Base-by-base conservation (phyloP, 2,113 vertebrate species). In the Nematolebias whitei region DNA sequence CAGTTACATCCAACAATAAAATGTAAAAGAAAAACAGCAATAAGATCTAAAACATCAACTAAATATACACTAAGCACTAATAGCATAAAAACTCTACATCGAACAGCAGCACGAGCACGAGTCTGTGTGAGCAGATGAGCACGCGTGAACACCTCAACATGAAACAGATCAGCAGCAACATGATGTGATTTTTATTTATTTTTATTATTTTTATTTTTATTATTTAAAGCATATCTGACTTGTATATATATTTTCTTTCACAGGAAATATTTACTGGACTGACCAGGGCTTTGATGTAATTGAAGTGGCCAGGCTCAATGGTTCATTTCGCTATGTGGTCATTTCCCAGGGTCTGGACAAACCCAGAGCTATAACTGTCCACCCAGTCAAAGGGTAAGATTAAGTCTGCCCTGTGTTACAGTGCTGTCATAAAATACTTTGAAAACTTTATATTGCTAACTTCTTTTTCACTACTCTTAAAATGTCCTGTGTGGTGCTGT, bases 181-280 rank as follows among this genome's bases (percentile, higher is more conserved):
- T n/a, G n/a, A n/a, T n/a, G n/a, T n/a, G n/a, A n/a, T n/a, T n/a
- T n/a, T n/a, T n/a, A n/a, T n/a, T n/a, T n/a, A n/a, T n/a, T n/a
- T n/a, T n/a, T n/a, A n/a, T n/a, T n/a, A n/a, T n/a, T n/a, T n/a
- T n/a, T n/a, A n/a, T n/a, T n/a, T n/a, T n/a, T n/a, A n/a, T n/a
- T n/a, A n/a, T n/a, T n/a, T n/a, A n/a, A n/a, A n/a, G n/a, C n/a
- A n/a, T n/a, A n/a, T n/a, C n/a, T n/a, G n/a, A n/a, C n/a, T n/a
- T n/a, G n/a, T n/a, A n/a, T n/a, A n/a, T n/a, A n/a, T n/a, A 5
- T 78, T 13, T 40, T 47, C n/a, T 60, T 63, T 40, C 66, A 49
- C 73, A 98, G 97, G 97, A 67, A 99, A 99, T 85, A 99, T 99
- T 86, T 99, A 99, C 89, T 99, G 97, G 97, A 99, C 97, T 0